A percentile compares a stretch with the other conserved stretches of the same genome.
Conservation (phyloP, 1,140 invertebrate species). For the Drosophila triauraria region DNA sequence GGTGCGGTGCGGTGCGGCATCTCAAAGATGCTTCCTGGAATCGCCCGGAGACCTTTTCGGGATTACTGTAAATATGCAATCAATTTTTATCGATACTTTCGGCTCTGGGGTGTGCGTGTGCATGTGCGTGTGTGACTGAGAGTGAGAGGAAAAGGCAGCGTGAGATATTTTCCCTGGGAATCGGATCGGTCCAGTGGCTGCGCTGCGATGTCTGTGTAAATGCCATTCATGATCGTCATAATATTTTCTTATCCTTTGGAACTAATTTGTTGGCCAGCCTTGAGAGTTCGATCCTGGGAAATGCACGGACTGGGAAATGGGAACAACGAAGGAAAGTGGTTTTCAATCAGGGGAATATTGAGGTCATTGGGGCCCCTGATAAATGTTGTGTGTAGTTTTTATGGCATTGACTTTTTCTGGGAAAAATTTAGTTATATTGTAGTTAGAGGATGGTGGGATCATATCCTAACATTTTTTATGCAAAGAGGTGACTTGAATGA, state of each 20-base stretch:
- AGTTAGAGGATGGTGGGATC: neutral
- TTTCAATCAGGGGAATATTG: slow-evolving; percentile 5
- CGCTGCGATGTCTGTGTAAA: slow-evolving; percentile 32
- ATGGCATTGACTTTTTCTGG: slow-evolving; percentile 20
- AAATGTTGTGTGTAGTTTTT: slow-evolving; percentile 16
- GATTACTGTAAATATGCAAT: slow-evolving; percentile 65
- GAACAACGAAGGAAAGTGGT: slow-evolving; percentile 16
- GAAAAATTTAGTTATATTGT: neutral
- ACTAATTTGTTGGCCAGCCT: slow-evolving; percentile 38
- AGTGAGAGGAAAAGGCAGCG: slow-evolving; percentile 20
- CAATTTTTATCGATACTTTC: slow-evolving; percentile 58
- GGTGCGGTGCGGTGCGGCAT: slow-evolving; percentile 22
- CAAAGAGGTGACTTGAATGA: no score
- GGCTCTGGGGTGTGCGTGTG: slow-evolving; percentile 1
- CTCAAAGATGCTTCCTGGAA: slow-evolving; percentile 56
- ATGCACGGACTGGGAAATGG: slow-evolving; percentile 4
- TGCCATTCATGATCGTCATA: slow-evolving; percentile 56
- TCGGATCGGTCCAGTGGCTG: slow-evolving; percentile 19
- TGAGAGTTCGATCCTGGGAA: slow-evolving; percentile 23
- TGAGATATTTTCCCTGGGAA: slow-evolving; percentile 46
- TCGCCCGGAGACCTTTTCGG: slow-evolving; percentile 52
- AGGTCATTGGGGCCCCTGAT: slow-evolving; percentile 19
- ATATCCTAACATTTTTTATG: neutral
- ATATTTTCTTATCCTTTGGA: slow-evolving; percentile 57
- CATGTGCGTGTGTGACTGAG: neutral